A percentile compares a stretch with the other conserved stretches of the same genome.
phyloP scores from a whole-genome alignment of 2,888 invertebrate species.

The Andrena dorsata region DNA sequence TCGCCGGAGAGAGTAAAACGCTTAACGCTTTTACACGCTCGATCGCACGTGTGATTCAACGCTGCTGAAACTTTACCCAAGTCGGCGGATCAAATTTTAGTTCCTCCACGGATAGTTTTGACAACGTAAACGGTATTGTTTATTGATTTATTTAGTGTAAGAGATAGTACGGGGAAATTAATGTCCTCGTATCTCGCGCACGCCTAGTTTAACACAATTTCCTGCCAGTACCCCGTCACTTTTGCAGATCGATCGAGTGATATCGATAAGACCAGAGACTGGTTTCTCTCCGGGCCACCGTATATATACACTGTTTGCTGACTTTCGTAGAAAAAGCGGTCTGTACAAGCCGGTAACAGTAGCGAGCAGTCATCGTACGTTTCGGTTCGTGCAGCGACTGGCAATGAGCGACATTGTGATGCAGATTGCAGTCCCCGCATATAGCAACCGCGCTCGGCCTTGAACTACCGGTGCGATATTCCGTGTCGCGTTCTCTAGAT shows the following conservation, averaged over 20 bases:
- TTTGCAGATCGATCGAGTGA: constrained; percentile 25
- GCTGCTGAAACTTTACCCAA: background rate
- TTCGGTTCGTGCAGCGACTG: constrained; percentile 36
- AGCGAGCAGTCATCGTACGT: constrained; percentile 36
- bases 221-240: constrained; percentile 12
- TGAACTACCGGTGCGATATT: constrained; percentile 54
- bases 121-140: too few species aligned
- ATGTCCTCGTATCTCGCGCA: background rate
- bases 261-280: constrained; percentile 32
- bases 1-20: background rate
- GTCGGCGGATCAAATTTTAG: background rate
- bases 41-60: background rate
- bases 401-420: constrained; percentile 59
- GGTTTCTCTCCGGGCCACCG: constrained; percentile 18
- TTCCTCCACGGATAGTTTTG: too few species aligned
- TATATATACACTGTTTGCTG: constrained; percentile 17
- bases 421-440: constrained; percentile 52
- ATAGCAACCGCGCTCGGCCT: constrained; percentile 48
- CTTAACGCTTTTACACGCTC: background rate
- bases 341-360: constrained; percentile 8
- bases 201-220: constrained; percentile 12
- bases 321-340: constrained; percentile 13
- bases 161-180: background rate
- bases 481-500: constrained; percentile 40
- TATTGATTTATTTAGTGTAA: too few species aligned